These are phyloP conservation scores for Sturnira hondurensis DNA, from an alignment of 2,113 vertebrate species.

Conservation along the genomic window DNA sequence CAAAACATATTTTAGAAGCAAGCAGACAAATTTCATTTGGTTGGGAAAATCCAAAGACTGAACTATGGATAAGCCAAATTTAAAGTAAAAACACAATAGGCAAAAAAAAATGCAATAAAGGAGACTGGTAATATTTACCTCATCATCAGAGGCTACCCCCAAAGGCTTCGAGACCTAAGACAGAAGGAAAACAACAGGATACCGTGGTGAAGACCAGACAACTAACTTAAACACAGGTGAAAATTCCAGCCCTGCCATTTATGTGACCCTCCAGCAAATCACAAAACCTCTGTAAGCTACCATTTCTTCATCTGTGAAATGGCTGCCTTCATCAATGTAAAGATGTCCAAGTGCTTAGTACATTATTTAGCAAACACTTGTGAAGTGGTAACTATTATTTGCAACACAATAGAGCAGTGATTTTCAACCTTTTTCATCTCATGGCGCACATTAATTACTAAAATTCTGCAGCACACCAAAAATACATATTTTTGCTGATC, in stretches of 20 bases:
- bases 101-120: neutral
- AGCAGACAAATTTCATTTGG: neutral
- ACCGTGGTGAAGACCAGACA: neutral
- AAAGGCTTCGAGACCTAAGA: conserved; percentile 90
- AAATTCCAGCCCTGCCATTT: neutral
- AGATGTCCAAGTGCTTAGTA: neutral
- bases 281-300: neutral
- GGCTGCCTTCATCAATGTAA: neutral
- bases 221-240: neutral
- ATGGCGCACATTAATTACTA: neutral
- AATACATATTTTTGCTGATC: neutral
- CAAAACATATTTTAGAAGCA: neutral
- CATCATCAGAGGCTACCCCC: conserved; percentile 92
- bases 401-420: neutral
- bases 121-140: conserved; percentile 82
- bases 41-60: neutral
- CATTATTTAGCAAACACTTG: neutral
- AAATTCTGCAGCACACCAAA: neutral
- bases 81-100: neutral
- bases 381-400: neutral
- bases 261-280: neutral
- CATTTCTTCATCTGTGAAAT: neutral
- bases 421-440: neutral
- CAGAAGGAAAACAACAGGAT: neutral
- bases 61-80: neutral